Conservation (phyloP, 2,888 invertebrate species). For the Spialia ferax region DNA sequence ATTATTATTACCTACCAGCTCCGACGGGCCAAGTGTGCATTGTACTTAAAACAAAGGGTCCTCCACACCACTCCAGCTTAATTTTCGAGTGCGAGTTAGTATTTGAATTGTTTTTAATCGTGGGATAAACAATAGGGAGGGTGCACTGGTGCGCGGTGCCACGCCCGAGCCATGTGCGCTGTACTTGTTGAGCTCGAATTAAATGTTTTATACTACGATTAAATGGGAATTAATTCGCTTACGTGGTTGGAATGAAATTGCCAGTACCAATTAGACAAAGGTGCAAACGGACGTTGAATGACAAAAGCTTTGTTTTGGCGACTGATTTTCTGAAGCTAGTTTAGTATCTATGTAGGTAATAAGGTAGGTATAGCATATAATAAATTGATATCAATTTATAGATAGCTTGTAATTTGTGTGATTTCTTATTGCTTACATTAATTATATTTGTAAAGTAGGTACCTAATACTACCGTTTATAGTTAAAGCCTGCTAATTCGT, state of each 20-base stretch:
- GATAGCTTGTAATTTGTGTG: no score
- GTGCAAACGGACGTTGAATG: neutral
- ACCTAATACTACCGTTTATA: no score
- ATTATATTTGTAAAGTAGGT: no score
- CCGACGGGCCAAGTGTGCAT: constrained; percentile 68
- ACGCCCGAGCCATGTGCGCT: constrained; percentile 76
- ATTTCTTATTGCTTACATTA: no score
- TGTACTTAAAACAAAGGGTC: constrained; percentile 82
- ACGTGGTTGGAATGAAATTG: constrained; percentile 7
- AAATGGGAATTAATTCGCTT: constrained; percentile 31
- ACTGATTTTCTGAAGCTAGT: neutral
- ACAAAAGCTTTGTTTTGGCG: neutral
- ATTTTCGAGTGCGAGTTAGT: constrained; percentile 85
- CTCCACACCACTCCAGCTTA: constrained; percentile 79
- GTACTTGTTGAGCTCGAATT: constrained; percentile 40
- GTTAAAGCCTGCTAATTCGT: no score
- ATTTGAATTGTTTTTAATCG: constrained; percentile 85
- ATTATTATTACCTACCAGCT: constrained; percentile 50
- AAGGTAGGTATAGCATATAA: no score
- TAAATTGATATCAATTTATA: no score
- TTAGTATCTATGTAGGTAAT: no score
- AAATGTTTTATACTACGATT: constrained; percentile 40
- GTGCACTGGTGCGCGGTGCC: constrained; percentile 70
- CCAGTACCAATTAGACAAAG: neutral
- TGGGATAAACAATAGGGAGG: constrained; percentile 84